Percentiles rank a stretch among this genome's conserved stretches.
phyloP scores from a whole-genome alignment of 2,797 vertebrate genomes.

The Rhinatrema bivittatum region DNA sequence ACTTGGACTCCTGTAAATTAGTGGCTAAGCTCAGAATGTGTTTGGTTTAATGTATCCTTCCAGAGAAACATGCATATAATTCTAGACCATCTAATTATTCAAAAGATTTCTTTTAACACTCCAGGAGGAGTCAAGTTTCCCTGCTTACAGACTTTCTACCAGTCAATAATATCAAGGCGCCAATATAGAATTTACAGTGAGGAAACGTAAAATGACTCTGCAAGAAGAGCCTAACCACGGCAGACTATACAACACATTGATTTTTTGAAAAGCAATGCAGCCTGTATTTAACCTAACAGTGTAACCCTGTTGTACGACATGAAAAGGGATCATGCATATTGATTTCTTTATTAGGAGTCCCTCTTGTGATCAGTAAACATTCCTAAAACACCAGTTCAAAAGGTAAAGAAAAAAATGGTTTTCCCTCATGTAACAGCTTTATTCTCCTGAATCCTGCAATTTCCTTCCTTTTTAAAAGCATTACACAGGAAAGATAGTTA shows the following conservation, averaged over 20 bases:
- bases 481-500: no score
- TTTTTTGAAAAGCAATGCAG: constrained; percentile 92
- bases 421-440: no score
- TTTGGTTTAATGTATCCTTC: no score
- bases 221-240: constrained; percentile 58
- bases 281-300: constrained; percentile 94
- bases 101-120: constrained; percentile 4
- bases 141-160: constrained; percentile 28
- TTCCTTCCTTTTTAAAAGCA: no score
- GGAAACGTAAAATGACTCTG: constrained; percentile 75
- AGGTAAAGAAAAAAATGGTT: no score
- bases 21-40: no score
- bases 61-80: no score
- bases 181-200: constrained; percentile 56
- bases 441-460: no score
- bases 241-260: constrained; percentile 84
- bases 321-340: constrained; percentile 88
- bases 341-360: constrained; percentile 82
- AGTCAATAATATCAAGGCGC: constrained; percentile 53
- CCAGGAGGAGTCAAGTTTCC: constrained; percentile 23
- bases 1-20: no score
- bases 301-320: constrained; percentile 87
- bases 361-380: constrained; percentile 69
- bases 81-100: constrained; percentile 5
- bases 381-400: constrained; percentile 43